These are phyloP conservation scores for Reticulitermes lucifugus DNA, from an alignment of 2,888 invertebrate genomes.

Conservation along the genomic window DNA sequence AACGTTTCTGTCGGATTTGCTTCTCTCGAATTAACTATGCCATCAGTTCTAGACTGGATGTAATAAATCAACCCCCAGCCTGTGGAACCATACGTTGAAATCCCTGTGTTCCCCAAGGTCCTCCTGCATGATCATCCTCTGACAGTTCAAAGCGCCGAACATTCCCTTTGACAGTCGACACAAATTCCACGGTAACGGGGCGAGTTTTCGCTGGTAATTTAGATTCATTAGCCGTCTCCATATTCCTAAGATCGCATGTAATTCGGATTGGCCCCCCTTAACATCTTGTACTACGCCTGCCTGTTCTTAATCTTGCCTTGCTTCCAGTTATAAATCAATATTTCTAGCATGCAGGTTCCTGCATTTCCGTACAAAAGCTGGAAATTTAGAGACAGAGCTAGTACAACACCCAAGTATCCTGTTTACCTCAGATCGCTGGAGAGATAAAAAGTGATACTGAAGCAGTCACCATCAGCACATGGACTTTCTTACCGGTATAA, in stretches of 20 bases:
- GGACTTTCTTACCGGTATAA: no score
- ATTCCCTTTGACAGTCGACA: slow-evolving; percentile 43
- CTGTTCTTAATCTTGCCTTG: not conserved
- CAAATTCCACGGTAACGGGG: slow-evolving; percentile 25
- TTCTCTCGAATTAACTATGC: not conserved
- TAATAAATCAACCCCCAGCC: not conserved
- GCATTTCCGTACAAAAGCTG: not conserved
- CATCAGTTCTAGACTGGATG: not conserved
- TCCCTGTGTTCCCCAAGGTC: not conserved
- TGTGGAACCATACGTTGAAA: not conserved
- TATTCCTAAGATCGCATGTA: slow-evolving; percentile 34
- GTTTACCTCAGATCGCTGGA: no score
- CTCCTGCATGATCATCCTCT: not conserved
- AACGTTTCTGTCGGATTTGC: not conserved
- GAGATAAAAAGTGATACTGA: no score
- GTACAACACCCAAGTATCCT: no score
- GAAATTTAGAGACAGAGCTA: no score
- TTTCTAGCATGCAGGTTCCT: not conserved
- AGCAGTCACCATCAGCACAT: no score
- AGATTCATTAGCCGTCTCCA: slow-evolving; percentile 32
- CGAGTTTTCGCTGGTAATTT: slow-evolving; percentile 32
- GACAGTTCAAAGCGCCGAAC: slow-evolving; percentile 21
- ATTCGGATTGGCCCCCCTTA: not conserved
- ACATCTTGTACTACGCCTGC: not conserved
- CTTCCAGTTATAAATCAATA: not conserved